Conservation (phyloP, 2,888 invertebrate species). For the Cetonia aurata region DNA sequence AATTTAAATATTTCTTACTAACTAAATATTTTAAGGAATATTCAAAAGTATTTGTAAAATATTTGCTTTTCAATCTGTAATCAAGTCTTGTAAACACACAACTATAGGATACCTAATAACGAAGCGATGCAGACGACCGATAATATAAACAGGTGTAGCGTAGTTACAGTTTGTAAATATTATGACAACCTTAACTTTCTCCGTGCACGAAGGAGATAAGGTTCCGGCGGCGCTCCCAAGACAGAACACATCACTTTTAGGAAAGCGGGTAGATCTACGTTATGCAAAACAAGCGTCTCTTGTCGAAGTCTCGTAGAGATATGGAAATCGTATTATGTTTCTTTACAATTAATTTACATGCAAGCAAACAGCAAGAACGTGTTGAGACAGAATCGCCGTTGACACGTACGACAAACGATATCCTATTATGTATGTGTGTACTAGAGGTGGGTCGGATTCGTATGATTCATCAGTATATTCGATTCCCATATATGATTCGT, state of each 20-base stretch:
- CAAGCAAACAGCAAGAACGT: slow-evolving; percentile 7
- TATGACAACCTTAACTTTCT: slow-evolving; percentile 11
- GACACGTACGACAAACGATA: slow-evolving; percentile 3
- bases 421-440: background rate
- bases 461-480: too few species aligned
- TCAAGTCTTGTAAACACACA: too few species aligned
- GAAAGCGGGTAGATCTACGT: slow-evolving; percentile 6
- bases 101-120: too few species aligned
- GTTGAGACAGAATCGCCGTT: background rate
- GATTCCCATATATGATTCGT: too few species aligned
- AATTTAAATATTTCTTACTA: too few species aligned
- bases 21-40: too few species aligned
- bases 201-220: slow-evolving; percentile 26
- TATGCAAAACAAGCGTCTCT: slow-evolving; percentile 25
- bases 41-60: too few species aligned
- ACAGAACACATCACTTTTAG: slow-evolving; percentile 21
- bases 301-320: slow-evolving; percentile 2
- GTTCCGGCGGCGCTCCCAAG: slow-evolving; percentile 14
- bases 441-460: too few species aligned
- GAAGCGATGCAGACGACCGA: slow-evolving; percentile 17
- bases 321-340: background rate
- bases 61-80: too few species aligned
- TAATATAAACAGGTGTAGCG: slow-evolving; percentile 31
- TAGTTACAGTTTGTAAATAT: slow-evolving; percentile 36
- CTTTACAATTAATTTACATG: slow-evolving; percentile 25